Percentiles rank a stretch among this genome's conserved stretches.
These are phyloP conservation scores for Nomada fucata DNA, from an alignment of 2,888 invertebrate species.

Conservation along the genomic window DNA sequence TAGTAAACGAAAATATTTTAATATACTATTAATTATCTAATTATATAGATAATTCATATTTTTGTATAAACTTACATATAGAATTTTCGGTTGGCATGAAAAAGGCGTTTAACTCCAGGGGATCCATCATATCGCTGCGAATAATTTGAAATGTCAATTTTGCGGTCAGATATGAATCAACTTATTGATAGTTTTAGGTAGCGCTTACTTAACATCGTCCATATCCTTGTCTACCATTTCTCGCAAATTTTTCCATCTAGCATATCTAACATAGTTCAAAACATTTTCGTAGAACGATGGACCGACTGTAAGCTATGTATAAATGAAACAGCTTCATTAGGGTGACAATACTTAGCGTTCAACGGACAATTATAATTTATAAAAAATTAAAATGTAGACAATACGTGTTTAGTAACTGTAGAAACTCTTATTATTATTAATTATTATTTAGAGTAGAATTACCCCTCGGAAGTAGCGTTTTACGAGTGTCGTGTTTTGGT, in stretches of 20 bases:
- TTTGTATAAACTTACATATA: conserved; percentile 44
- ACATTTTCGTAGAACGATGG: conserved; percentile 59
- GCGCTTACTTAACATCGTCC: background rate
- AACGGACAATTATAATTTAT: background rate
- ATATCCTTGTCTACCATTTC: accelerated
- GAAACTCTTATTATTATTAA: background rate
- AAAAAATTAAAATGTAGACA: background rate
- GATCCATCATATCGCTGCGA: conserved; percentile 50
- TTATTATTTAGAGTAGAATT: conserved; percentile 68
- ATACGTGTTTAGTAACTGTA: background rate
- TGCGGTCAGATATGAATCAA: background rate
- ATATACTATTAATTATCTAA: background rate
- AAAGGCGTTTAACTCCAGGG: conserved; percentile 54
- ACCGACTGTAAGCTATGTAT: conserved; percentile 52
- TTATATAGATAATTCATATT: background rate
- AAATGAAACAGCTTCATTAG: background rate
- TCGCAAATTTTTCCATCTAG: conserved; percentile 30
- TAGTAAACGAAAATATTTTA: background rate
- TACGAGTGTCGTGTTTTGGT: conserved; percentile 84
- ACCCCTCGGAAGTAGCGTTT: conserved; percentile 85
- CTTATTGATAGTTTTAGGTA: background rate
- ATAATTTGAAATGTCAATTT: background rate
- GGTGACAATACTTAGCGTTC: background rate
- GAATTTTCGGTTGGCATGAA: conserved; percentile 43
- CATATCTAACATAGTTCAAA: conserved; percentile 42